phyloP scores from a whole-genome alignment of 2,888 invertebrate genomes.

The Mimas tiliae region DNA sequence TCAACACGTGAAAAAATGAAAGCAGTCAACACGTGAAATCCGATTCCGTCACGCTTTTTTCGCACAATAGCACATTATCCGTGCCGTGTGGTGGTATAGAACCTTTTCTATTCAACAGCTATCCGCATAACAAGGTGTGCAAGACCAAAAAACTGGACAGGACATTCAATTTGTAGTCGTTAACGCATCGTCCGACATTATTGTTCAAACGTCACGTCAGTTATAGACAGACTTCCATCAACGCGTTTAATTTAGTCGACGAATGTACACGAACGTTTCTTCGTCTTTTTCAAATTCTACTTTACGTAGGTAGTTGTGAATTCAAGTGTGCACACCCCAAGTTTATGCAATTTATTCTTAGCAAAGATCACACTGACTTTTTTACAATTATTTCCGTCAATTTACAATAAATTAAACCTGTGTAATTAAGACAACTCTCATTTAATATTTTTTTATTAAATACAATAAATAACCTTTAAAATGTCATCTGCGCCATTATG shows the following conservation, averaged over 20 bases:
- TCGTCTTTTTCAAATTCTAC: background rate
- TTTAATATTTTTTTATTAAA: background rate
- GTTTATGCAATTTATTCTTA: too few relatives aligned
- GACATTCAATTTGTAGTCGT: constrained; percentile 71
- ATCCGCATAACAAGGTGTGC: constrained; percentile 59
- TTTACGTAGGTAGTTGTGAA: too few relatives aligned
- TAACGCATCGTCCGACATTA: constrained; percentile 55
- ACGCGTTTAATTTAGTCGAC: background rate
- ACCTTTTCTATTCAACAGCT: constrained; percentile 48
- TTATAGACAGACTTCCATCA: constrained; percentile 33
- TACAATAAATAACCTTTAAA: constrained; percentile 1
- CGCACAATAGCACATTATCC: constrained; percentile 47
- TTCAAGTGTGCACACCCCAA: too few relatives aligned
- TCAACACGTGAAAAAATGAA: constrained; percentile 52
- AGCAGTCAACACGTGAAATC: constrained; percentile 53
- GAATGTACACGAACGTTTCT: background rate
- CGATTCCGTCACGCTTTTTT: constrained; percentile 67
- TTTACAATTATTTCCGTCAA: too few relatives aligned
- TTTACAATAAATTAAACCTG: too few relatives aligned
- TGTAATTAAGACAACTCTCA: too few relatives aligned
- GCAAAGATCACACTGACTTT: too few relatives aligned
- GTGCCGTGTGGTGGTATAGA: constrained; percentile 48
- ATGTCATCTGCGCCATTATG: background rate
- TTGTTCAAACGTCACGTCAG: constrained; percentile 61
- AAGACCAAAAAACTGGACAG: constrained; percentile 53